These are phyloP conservation scores for Palloptera scutellata DNA, from an alignment of 2,888 invertebrate species.

Conservation along the genomic window DNA sequence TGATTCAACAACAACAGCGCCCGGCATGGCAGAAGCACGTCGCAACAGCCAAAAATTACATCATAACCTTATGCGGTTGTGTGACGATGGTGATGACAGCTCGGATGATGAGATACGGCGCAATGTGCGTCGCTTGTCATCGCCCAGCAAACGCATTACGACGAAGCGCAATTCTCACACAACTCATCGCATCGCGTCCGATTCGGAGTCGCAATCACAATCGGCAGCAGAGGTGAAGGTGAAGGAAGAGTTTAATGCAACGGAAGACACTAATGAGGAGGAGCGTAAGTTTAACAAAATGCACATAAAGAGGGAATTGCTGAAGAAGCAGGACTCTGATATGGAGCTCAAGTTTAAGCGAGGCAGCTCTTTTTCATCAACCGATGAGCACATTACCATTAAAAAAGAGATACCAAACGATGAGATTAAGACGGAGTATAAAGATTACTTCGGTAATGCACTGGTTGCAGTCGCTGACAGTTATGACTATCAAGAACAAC, in stretches of 20 bases:
- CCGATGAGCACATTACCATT: conserved; percentile 51
- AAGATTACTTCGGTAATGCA: conserved; percentile 46
- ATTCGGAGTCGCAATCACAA: conserved; percentile 67
- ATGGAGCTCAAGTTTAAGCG: conserved; percentile 49
- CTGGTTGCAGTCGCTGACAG: conserved; percentile 16
- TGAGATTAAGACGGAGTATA: conserved; percentile 58
- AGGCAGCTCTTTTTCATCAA: conserved; percentile 58
- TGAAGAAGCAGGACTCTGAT: conserved; percentile 23
- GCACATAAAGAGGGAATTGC: conserved; percentile 69
- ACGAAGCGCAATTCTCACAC: conserved; percentile 75
- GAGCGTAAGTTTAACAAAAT: conserved; percentile 66
- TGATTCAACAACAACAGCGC: conserved; percentile 64
- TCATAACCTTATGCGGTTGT: conserved; percentile 65
- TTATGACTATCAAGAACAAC: conserved; percentile 24
- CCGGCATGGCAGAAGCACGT: conserved; percentile 36
- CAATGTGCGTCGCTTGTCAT: conserved; percentile 50
- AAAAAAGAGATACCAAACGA: conserved; percentile 34
- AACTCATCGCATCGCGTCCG: conserved; percentile 74
- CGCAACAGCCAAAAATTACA: conserved; percentile 57
- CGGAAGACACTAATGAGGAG: conserved; percentile 48
- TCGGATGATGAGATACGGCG: conserved; percentile 60
- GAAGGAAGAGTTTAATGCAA: conserved; percentile 43
- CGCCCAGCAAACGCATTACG: conserved; percentile 67
- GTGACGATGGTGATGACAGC: conserved; percentile 65
- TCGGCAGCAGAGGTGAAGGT: conserved; percentile 44